Conservation (phyloP, 2,113 vertebrate species). For the Macroglossus sobrinus region DNA sequence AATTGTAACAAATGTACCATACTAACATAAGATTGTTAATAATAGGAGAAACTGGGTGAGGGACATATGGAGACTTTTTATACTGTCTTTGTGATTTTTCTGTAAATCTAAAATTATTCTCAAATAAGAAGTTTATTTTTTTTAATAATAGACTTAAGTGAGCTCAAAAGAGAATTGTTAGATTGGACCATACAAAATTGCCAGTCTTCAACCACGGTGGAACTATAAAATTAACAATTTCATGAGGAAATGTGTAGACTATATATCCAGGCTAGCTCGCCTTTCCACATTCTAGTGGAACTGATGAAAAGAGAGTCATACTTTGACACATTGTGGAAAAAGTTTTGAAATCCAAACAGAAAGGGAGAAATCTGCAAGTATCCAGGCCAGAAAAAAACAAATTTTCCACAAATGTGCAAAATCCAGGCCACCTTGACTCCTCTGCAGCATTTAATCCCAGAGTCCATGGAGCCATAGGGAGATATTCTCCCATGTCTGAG, state of each 20-base stretch:
- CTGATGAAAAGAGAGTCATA: neutral
- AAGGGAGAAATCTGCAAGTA: neutral
- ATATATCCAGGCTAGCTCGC: neutral
- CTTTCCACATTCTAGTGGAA: neutral
- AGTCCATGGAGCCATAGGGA: neutral
- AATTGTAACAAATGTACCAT: neutral
- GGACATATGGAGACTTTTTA: neutral
- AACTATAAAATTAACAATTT: neutral
- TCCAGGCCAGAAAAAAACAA: neutral
- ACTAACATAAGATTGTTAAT: neutral
- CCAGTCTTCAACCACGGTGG: neutral
- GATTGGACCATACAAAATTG: neutral
- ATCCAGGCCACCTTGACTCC: neutral
- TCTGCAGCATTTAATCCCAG: neutral
- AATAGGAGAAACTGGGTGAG: neutral
- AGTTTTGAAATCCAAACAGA: neutral
- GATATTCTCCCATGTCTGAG: neutral
- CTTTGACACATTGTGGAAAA: neutral
- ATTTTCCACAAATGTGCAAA: neutral
- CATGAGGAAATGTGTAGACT: neutral
- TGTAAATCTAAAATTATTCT: neutral
- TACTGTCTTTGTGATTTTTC: neutral
- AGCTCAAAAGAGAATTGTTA: neutral
- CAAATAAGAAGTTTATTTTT: neutral
- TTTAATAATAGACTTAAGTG: neutral